A percentile compares a stretch with the other conserved stretches of the same genome.
Evolutionary conservation across 2,113 vertebrate genomes (phyloP).

Genomic region (Tichodroma muraria): DNA sequence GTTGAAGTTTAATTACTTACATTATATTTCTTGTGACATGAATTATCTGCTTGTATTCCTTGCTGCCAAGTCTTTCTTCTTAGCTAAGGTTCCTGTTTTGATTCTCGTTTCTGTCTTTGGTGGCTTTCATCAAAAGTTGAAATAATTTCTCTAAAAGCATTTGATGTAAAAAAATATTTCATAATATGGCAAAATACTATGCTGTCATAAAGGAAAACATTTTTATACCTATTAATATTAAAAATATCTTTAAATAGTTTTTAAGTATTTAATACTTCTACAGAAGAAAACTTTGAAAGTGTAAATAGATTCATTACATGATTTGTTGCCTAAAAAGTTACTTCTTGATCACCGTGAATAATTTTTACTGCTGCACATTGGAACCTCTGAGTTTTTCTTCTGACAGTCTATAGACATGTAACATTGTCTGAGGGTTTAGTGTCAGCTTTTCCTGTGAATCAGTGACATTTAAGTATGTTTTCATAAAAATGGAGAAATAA

Average conservation of each 20-base stretch:
- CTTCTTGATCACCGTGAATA: background rate
- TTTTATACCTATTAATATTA: background rate
- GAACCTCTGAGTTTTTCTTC: background rate
- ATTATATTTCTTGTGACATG: background rate
- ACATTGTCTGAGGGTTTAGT: background rate
- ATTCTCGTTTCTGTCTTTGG: background rate
- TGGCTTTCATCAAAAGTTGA: background rate
- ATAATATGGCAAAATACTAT: background rate
- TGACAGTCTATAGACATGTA: background rate
- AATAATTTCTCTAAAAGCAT: background rate
- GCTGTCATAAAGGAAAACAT: background rate
- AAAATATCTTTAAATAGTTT: background rate
- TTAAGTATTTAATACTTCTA: background rate
- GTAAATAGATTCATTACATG: background rate
- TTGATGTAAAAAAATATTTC: background rate
- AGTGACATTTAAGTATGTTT: background rate
- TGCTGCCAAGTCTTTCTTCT: background rate
- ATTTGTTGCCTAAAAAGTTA: background rate
- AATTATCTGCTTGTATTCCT: background rate
- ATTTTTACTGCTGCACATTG: background rate
- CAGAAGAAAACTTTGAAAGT: background rate
- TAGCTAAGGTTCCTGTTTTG: background rate
- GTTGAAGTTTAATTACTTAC: background rate
- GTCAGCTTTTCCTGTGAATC: background rate
- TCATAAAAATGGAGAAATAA: background rate